Conservation (phyloP, 2,888 invertebrate genomes). For the Pollenia angustigena region DNA sequence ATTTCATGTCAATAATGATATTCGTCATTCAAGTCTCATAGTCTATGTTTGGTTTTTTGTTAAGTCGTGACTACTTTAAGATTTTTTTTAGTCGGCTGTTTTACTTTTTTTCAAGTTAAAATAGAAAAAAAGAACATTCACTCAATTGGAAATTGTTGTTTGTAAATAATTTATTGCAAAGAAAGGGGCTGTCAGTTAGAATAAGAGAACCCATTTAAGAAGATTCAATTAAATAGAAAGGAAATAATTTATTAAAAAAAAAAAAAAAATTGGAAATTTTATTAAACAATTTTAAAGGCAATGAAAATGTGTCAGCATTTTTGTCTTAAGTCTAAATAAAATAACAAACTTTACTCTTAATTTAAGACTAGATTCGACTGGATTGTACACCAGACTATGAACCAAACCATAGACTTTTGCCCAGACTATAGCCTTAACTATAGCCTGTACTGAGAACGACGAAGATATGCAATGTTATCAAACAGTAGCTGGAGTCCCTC, state of each 20-base stretch:
- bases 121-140: conserved; percentile 35
- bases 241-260: conserved; percentile 59
- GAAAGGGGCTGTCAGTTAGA: conserved; percentile 35
- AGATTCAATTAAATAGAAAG: conserved; percentile 60
- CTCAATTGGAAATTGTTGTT: conserved; percentile 59
- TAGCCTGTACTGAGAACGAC: no score
- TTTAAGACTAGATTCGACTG: no score
- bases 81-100: conserved; percentile 29
- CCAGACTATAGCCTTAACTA: no score
- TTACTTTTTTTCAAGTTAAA: background rate
- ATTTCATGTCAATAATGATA: conserved; percentile 56
- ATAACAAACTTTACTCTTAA: no score
- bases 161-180: conserved; percentile 32
- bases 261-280: background rate
- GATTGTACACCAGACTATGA: no score
- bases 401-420: no score
- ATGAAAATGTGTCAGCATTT: no score
- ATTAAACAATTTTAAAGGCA: background rate
- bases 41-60: conserved; percentile 32
- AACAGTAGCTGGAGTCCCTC: no score
- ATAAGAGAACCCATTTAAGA: conserved; percentile 36
- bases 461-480: no score
- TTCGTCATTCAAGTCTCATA: conserved; percentile 62
- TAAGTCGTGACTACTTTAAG: conserved; percentile 58
- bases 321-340: no score